Evolutionary conservation across 2,113 vertebrate genomes (phyloP).

Genomic region (Notarius lentiginosus): DNA sequence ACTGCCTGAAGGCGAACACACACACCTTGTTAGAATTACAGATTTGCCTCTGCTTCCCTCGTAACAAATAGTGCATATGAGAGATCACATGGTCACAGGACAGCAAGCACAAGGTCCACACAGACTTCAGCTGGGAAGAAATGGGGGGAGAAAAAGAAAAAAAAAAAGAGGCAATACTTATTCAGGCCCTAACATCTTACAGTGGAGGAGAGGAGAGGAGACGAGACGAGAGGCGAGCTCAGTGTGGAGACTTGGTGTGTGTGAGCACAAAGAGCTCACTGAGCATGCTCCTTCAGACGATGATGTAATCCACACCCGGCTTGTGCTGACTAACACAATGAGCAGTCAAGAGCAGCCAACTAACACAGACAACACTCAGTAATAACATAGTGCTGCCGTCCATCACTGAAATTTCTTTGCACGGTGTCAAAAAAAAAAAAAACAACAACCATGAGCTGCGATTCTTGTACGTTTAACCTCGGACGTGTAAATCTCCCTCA

Average conservation of each 20-base stretch:
- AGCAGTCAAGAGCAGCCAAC: neutral
- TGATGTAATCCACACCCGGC: conserved; percentile 37
- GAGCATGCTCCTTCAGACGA: conserved; percentile 26
- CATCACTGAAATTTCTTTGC: neutral
- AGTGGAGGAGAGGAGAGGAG: neutral
- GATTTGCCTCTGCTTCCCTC: conserved; percentile 23
- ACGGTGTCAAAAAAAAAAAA: neutral
- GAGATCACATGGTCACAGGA: neutral
- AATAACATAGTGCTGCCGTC: neutral
- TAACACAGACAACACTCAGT: neutral
- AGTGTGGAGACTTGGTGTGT: neutral
- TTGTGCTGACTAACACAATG: conserved; percentile 43
- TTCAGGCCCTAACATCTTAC: no score
- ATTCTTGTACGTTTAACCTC: no score
- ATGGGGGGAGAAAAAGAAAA: neutral
- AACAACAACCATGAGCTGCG: neutral
- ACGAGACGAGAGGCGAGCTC: neutral
- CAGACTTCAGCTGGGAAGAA: neutral
- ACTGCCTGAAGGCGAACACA: conserved; percentile 28
- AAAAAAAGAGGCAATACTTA: neutral
- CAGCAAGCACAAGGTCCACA: neutral
- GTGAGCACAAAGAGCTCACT: neutral
- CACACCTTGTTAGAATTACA: conserved; percentile 39
- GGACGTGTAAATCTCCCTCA: neutral
- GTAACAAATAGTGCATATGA: neutral